Percentiles rank a stretch among this genome's conserved stretches.
Conservation (phyloP, 1,140 invertebrate genomes). For the Anastrepha obliqua region DNA sequence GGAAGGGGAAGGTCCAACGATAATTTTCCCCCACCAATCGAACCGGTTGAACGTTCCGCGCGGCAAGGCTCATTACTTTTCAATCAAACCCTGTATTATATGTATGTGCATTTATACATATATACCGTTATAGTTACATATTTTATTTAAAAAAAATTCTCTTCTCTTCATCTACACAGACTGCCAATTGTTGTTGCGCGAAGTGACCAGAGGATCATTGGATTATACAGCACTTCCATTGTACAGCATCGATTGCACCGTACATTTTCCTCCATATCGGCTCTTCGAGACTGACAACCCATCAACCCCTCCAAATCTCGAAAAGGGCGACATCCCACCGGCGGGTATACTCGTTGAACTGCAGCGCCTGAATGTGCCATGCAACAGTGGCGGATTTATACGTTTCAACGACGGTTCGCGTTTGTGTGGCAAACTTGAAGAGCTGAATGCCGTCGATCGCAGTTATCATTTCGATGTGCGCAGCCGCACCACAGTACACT, state of each 20-base stretch:
- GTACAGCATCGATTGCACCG: constrained; percentile 67
- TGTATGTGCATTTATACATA: too few species aligned
- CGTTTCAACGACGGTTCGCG: constrained; percentile 73
- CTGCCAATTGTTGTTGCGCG: constrained; percentile 70
- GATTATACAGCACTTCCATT: constrained; percentile 67
- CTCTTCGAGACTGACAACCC: constrained; percentile 54
- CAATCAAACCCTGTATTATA: too few species aligned
- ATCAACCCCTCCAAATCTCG: constrained; percentile 54
- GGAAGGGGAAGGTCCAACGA: too few species aligned
- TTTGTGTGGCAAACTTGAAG: constrained; percentile 80
- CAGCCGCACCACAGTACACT: constrained; percentile 73
- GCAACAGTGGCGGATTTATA: constrained; percentile 76
- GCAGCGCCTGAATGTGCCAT: constrained; percentile 79
- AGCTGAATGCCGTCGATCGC: constrained; percentile 76
- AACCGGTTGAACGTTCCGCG: too few species aligned
- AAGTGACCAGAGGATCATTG: constrained; percentile 62
- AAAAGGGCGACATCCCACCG: constrained; percentile 52
- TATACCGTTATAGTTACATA: too few species aligned
- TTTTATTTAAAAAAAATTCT: too few species aligned
- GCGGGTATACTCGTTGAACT: constrained; percentile 78
- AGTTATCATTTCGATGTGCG: constrained; percentile 76
- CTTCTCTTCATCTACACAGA: constrained; percentile 64
- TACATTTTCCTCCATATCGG: constrained; percentile 73
- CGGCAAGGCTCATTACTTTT: too few species aligned
- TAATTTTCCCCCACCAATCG: too few species aligned